A percentile compares a stretch with the other conserved stretches of the same genome.
Evolutionary conservation across 2,113 vertebrate genomes (phyloP).

Genomic region (Perccottus glenii): DNA sequence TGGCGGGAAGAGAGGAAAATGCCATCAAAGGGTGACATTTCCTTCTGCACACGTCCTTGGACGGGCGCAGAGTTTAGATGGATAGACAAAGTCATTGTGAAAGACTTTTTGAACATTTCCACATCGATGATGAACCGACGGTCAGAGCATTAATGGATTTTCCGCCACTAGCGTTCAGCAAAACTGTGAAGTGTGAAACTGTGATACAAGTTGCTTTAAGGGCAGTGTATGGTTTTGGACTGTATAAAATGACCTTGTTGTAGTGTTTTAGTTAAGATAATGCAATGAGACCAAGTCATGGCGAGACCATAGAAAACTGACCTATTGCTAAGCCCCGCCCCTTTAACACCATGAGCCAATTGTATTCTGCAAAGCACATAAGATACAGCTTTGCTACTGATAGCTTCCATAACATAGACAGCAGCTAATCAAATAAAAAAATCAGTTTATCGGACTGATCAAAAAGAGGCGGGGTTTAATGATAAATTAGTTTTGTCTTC

Average conservation of each 20-base stretch:
- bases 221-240: slow-evolving; percentile 16
- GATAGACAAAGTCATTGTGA: slow-evolving; percentile 54
- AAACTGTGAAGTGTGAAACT: slow-evolving; percentile 24
- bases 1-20: slow-evolving; percentile 46
- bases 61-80: slow-evolving; percentile 24
- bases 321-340: no score
- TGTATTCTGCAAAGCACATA: no score
- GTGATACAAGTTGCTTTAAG: slow-evolving; percentile 10
- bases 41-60: slow-evolving; percentile 37
- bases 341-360: no score
- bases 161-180: slow-evolving; percentile 24
- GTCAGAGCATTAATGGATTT: slow-evolving; percentile 49
- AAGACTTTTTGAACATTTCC: slow-evolving; percentile 47
- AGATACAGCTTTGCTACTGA: no score
- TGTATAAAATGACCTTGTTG: neutral
- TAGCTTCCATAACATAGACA: no score
- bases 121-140: slow-evolving; percentile 23
- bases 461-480: no score
- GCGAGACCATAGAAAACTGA: no score
- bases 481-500: no score
- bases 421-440: no score
- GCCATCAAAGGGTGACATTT: slow-evolving; percentile 70
- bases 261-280: no score
- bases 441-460: no score
- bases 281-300: no score